Evolutionary conservation across 2,113 vertebrate genomes (phyloP).

Genomic region (cat (Felis catus)): F.catus_Fca126_mat1.0 CM031424.1:35186501-35187000

Average conservation of each 20-base stretch:
- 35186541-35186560: neutral
- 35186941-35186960: neutral
- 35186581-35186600: conserved; percentile 51
- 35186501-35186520: conserved; percentile 28
- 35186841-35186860: neutral
- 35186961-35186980: neutral
- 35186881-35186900: neutral
- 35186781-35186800: neutral
- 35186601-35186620: conserved; percentile 43
- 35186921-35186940: neutral
- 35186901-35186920: neutral
- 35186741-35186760: neutral
- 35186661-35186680: neutral
- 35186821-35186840: neutral
- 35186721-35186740: neutral
- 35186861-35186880: neutral
- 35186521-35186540: neutral
- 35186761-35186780: neutral
- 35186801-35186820: neutral
- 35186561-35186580: conserved; percentile 56
- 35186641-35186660: neutral
- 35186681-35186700: neutral
- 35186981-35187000: neutral
- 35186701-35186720: conserved; percentile 35
- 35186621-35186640: conserved; percentile 43